Evolutionary conservation across 2,113 vertebrate genomes (phyloP).

Genomic region (Blennius ocellaris): DNA sequence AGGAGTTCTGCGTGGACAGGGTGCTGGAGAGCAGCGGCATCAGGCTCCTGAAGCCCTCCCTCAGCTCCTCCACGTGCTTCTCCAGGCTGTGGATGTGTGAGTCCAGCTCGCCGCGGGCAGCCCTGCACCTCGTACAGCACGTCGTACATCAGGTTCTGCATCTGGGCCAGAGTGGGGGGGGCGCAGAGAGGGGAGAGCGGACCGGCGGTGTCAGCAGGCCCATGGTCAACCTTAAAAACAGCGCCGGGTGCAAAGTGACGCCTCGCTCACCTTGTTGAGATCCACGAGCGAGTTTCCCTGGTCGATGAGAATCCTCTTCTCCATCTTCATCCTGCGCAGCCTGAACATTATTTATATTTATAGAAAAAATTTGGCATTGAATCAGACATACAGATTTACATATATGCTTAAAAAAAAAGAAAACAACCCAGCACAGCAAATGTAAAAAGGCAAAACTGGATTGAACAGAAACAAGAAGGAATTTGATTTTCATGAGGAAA

Average conservation of each 20-base stretch:
- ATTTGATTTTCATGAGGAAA: no score
- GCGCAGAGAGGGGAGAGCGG: neutral
- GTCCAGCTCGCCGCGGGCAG: constrained; percentile 87
- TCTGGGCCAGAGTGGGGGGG: constrained; percentile 66
- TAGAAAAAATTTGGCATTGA: no score
- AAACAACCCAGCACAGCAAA: no score
- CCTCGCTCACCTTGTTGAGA: constrained; percentile 79
- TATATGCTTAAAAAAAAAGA: no score
- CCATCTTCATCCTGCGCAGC: constrained; percentile 91
- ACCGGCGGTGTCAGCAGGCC: neutral
- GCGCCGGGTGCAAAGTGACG: constrained; percentile 12
- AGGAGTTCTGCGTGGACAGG: constrained; percentile 80
- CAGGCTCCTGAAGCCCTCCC: constrained; percentile 77
- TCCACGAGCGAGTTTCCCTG: constrained; percentile 91
- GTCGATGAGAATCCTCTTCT: constrained; percentile 90
- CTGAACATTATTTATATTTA: constrained; percentile 63
- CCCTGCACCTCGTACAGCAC: constrained; percentile 89
- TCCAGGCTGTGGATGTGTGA: constrained; percentile 85
- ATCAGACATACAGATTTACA: no score
- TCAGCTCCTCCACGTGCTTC: constrained; percentile 74
- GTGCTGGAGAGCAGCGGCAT: constrained; percentile 81
- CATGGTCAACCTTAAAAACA: no score
- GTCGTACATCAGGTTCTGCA: constrained; percentile 88
- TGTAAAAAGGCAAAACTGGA: no score
- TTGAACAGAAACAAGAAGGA: no score